A percentile compares a stretch with the other conserved stretches of the same genome.
phyloP scores from a whole-genome alignment of 2,113 vertebrate species.

The Isichthys henryi region DNA sequence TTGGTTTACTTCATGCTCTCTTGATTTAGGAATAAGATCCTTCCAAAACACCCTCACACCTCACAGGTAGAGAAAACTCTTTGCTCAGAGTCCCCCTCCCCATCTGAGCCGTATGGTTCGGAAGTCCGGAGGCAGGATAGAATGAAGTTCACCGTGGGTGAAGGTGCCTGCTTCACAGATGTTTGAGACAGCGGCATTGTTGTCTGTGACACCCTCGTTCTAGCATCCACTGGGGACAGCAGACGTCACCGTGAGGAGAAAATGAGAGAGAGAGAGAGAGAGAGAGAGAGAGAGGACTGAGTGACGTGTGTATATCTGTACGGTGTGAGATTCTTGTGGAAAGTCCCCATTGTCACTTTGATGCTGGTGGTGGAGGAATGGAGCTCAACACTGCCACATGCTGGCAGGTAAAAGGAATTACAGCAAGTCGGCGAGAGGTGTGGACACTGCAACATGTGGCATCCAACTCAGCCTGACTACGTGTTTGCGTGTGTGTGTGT shows the following conservation, averaged over 20 bases:
- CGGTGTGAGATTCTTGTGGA: slow-evolving; percentile 52
- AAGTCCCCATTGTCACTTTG: neutral
- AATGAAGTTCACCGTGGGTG: neutral
- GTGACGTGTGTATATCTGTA: slow-evolving; percentile 47
- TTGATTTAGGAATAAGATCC: neutral
- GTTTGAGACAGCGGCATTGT: neutral
- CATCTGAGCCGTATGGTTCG: neutral
- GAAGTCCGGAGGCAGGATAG: neutral
- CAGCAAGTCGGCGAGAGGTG: neutral
- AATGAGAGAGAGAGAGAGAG: slow-evolving; percentile 1
- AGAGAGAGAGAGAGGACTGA: neutral
- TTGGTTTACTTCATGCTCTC: neutral
- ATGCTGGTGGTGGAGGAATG: neutral
- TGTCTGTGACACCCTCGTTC: neutral
- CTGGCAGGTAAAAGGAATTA: slow-evolving; percentile 35
- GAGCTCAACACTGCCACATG: slow-evolving; percentile 50
- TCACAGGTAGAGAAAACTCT: neutral
- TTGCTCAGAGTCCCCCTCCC: neutral
- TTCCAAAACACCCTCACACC: neutral
- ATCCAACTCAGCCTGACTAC: neutral
- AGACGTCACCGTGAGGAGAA: neutral
- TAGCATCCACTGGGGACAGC: neutral
- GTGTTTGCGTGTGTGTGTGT: neutral
- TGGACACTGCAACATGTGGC: neutral
- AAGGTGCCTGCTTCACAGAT: slow-evolving; percentile 1